Base-by-base conservation (phyloP, 2,888 invertebrate species). In the Leptopilina drosophilae region DNA sequence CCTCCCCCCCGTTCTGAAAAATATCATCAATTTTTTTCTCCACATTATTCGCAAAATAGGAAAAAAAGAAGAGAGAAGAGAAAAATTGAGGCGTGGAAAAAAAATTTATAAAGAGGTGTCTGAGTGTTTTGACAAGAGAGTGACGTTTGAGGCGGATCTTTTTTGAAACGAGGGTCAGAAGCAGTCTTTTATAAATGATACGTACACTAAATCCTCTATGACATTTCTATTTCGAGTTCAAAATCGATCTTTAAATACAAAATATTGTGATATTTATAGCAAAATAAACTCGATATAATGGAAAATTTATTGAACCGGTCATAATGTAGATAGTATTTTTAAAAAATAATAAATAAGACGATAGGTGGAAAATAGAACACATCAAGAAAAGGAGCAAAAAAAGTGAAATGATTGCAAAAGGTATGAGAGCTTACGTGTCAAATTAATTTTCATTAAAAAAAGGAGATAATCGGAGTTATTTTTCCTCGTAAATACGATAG, bases 71-170 rank as follows among this genome's bases (percentile, higher is more conserved):
- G 59, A 59, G 59, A 20, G 20, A 62, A n/a, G 59, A 59, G 59
- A 59, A 15, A 20, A 62, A 62, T 20, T 33, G 14, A 56, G 53
- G 26, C 3, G 49, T 11, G 42, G 11, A 11, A 67, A 66, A 66
- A 46, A 69, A 53, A 3, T 9, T 53, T 33, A 33, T 66, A 66
- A 73, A 73, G 69, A 73, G 53, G n/a, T 73, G 69, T 33, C 20
- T 26, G 33, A 11, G 53, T 73, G 69, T 73, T 53, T 56, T 73
- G 56, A 56, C 73, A 73, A 20, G n/a, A 40, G 73, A 73, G 73
- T 73, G 73, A 73, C 73, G 73, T 73, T 56, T 56, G 56, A 73
- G 73, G 53, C 73, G 73, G 73, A 56, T 73, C 73, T 4, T 33
- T 56, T 73, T 73, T 33, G 9, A 73, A 73, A 56, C 56, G 73